Conservation (phyloP, 2,888 invertebrate genomes). For the Leptinotarsa rubiginosa region DNA sequence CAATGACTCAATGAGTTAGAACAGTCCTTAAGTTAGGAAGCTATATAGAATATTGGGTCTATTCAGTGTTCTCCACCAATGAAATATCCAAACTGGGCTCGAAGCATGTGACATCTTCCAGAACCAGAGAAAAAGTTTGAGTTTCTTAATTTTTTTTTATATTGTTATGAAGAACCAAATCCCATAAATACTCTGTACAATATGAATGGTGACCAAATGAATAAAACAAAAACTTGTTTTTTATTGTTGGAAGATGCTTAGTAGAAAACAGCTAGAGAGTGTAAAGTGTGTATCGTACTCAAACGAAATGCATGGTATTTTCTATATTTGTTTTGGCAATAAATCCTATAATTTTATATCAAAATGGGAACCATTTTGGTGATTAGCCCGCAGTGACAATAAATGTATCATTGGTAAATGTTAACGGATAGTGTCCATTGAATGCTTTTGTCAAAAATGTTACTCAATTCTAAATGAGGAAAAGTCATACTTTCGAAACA, state of each 20-base stretch:
- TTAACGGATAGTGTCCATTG: no score
- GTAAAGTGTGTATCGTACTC: neutral
- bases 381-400: slow-evolving; percentile 7
- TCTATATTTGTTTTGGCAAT: neutral
- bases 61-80: no score
- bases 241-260: neutral
- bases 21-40: no score
- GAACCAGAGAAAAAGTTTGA: neutral
- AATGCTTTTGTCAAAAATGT: no score
- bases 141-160: neutral
- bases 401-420: neutral
- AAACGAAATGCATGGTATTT: neutral
- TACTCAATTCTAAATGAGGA: no score
- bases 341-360: neutral
- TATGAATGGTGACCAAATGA: neutral
- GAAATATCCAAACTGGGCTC: no score
- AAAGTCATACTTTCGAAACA: no score
- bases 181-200: slow-evolving; percentile 14
- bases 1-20: no score
- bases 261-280: neutral
- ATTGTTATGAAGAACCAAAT: neutral
- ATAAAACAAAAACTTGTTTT: neutral
- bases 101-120: neutral
- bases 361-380: neutral
- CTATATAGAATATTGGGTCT: no score